phyloP scores from a whole-genome alignment of 1,140 invertebrate species.

The Dinothrombium tinctorium region DNA sequence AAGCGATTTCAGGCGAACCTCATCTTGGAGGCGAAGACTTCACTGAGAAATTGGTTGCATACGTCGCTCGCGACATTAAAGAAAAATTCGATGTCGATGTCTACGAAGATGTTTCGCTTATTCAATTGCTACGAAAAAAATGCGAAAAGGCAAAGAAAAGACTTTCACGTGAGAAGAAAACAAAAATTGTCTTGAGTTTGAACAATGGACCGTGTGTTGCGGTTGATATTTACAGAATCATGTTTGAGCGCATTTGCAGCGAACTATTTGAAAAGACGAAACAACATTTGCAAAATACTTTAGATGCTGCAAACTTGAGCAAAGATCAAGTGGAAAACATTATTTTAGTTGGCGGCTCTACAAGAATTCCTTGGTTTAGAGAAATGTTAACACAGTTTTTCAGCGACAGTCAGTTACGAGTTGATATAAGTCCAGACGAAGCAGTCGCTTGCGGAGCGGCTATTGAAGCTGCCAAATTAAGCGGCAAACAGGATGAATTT shows the following conservation, averaged over 20 bases:
- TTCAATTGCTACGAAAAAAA: slow-evolving; percentile 11
- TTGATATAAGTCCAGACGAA: slow-evolving; percentile 22
- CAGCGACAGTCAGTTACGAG: slow-evolving; percentile 11
- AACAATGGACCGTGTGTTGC: no score
- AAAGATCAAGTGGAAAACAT: no score
- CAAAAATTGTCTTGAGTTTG: no score
- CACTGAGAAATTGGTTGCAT: slow-evolving; percentile 8
- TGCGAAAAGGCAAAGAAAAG: no score
- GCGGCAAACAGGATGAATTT: slow-evolving; percentile 14
- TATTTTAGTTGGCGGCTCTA: slow-evolving; percentile 17
- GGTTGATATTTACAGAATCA: no score
- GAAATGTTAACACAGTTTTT: slow-evolving; percentile 15
- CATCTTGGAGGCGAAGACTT: slow-evolving; percentile 17
- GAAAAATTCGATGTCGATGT: slow-evolving; percentile 2
- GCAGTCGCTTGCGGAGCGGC: slow-evolving; percentile 24
- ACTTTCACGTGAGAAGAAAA: no score
- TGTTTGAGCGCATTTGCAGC: no score
- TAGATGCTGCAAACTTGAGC: no score
- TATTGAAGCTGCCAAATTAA: slow-evolving; percentile 18
- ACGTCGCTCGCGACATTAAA: slow-evolving; percentile 6
- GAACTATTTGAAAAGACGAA: no score
- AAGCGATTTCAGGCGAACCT: slow-evolving; percentile 17
- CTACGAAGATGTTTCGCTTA: not conserved
- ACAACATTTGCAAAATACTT: no score
- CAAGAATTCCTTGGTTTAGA: slow-evolving; percentile 16